Evolutionary conservation across 2,113 vertebrate species (phyloP), one percentile per base, ranked within the genome.

Genomic region (Rhegmatorhina hoffmannsi): DNA sequence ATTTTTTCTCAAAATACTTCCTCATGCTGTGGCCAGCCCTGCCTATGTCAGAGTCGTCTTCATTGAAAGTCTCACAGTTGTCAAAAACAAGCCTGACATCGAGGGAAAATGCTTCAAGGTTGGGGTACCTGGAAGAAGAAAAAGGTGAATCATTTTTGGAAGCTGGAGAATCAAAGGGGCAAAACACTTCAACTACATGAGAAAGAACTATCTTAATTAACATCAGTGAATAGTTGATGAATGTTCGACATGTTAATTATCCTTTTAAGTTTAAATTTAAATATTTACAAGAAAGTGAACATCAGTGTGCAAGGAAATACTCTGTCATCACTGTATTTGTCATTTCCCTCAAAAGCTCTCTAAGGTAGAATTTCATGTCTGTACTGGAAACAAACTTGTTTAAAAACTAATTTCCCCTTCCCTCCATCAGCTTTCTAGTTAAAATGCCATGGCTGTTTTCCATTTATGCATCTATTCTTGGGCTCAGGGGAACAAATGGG

Each of bases 1-100:
- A 99, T 96, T 99, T 98, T 98, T 99, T 99, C 98, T 99, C 99
- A 96, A 99, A 99, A 97, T 99, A 99, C 97, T 99, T 99, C 94
- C 99, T 98, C 99, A 99, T 99, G 98, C 98, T 99, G 96, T 99
- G 99, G 94, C 99, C 99, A 72, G 99, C 99, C 96, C 99, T 98
- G 93, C 99, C 99, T 96, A 99, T 99, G 97, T 99, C 99, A 81
- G 99, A 99, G 97, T 99, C 99, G 94, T 99, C 99, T 98, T 99
- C 99, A 96, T 99, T 99, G 97, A 99, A 99, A 94, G 99, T 99
- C 98, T 99, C 99, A 98, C 99, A 99, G 98, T 99, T 99, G 98
- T 99, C 99, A 97, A 99, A 99, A 91, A 99, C 99, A 98, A 99
- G 98, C 98, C 99, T 99, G 97, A 99, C 98, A 87, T 99, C 99